Evolutionary conservation across 2,888 invertebrate species (phyloP).

Genomic region (Synergus japonicus): DNA sequence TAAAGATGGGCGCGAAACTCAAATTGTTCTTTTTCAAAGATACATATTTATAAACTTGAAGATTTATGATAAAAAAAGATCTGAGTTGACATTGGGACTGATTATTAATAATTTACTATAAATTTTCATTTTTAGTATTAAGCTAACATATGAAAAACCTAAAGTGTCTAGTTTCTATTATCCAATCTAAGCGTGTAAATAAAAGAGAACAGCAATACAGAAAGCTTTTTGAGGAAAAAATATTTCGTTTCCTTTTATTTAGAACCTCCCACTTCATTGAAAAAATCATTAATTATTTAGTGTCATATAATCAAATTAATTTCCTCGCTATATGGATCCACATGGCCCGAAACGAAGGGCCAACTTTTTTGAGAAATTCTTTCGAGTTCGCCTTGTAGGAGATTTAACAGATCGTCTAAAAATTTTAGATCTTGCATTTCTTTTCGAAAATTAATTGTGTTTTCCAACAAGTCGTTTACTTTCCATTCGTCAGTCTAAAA

Average conservation of each 20-base stretch:
- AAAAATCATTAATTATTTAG: constrained; percentile 31
- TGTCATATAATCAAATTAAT: constrained; percentile 69
- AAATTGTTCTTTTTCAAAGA: too few relatives aligned
- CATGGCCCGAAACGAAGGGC: constrained; percentile 70
- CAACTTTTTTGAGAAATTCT: constrained; percentile 70
- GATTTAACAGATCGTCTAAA: constrained; percentile 71
- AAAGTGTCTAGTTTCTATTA: not conserved
- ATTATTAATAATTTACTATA: not conserved
- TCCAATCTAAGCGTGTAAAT: not conserved
- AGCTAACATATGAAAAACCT: not conserved
- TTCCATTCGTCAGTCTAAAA: constrained; percentile 68
- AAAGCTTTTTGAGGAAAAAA: not conserved
- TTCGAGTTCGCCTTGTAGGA: constrained; percentile 70
- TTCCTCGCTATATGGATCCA: constrained; percentile 62
- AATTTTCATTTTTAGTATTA: not conserved
- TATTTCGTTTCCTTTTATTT: not conserved
- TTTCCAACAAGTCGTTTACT: constrained; percentile 63
- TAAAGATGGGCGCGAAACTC: too few relatives aligned
- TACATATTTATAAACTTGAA: too few relatives aligned
- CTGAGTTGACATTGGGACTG: too few relatives aligned
- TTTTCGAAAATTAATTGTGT: constrained; percentile 63
- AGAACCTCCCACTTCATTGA: not conserved
- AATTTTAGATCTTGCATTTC: constrained; percentile 70
- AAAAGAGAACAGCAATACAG: constrained; percentile 1
- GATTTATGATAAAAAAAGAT: too few relatives aligned